phyloP scores from a whole-genome alignment of 1,140 invertebrate species.

The Caenorhabditis briggsae region DNA sequence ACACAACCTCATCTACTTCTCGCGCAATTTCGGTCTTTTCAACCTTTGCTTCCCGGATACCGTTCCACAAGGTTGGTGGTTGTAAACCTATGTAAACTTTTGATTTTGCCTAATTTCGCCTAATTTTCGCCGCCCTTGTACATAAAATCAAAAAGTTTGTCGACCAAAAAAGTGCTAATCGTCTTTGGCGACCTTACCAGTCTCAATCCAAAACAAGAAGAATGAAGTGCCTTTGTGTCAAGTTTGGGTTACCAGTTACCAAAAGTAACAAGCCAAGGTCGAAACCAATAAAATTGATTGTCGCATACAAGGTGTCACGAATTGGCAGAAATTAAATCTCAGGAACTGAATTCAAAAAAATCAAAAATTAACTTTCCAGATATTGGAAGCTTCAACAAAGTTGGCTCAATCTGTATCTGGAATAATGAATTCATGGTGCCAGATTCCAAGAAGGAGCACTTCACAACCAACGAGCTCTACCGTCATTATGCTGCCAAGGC shows the following conservation, averaged over 20 bases:
- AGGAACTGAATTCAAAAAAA: background rate
- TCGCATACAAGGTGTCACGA: background rate
- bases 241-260: conserved; percentile 35
- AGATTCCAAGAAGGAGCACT: conserved; percentile 38
- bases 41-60: conserved; percentile 60
- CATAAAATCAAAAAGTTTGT: background rate
- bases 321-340: background rate
- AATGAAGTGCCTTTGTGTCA: conserved; percentile 44
- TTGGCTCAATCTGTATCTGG: conserved; percentile 49
- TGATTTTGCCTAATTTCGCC: background rate
- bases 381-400: conserved; percentile 57
- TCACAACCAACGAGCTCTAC: conserved; percentile 26
- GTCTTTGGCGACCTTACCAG: conserved; percentile 39
- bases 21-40: conserved; percentile 61
- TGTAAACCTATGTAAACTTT: background rate
- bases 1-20: conserved; percentile 60
- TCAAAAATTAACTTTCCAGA: conserved; percentile 48
- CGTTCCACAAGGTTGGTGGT: conserved; percentile 60
- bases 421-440: conserved; percentile 28
- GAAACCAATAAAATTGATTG: conserved; percentile 43
- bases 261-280: background rate
- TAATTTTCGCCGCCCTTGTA: background rate
- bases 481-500: conserved; percentile 55
- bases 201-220: conserved; percentile 33
- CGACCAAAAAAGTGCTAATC: conserved; percentile 34